phyloP scores from a whole-genome alignment of 2,113 vertebrate species.

The Epinephelus fuscoguttatus region DNA sequence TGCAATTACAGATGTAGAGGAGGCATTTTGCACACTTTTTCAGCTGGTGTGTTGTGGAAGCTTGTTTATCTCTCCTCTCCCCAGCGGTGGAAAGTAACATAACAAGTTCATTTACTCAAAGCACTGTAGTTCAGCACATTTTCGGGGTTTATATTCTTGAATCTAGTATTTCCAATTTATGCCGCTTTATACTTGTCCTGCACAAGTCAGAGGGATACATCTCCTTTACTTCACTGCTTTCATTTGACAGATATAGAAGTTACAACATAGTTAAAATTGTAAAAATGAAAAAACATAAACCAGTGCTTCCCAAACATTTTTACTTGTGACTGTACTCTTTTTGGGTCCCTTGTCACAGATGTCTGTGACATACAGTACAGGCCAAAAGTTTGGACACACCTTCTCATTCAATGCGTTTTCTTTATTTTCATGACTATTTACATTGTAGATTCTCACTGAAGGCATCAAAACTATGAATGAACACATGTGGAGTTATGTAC shows the following conservation, averaged over 20 bases:
- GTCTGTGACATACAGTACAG: no score
- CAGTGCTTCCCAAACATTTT: neutral
- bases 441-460: no score
- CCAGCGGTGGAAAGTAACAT: constrained; percentile 19
- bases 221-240: no score
- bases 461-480: no score
- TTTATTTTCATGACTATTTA: no score
- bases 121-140: neutral
- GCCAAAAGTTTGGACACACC: no score
- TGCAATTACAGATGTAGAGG: constrained; percentile 81
- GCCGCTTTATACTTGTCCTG: neutral
- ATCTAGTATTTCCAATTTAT: neutral
- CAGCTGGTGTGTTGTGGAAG: constrained; percentile 41
- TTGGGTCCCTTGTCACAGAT: no score
- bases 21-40: constrained; percentile 73
- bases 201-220: neutral
- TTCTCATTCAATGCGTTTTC: no score
- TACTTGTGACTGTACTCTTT: no score
- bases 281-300: neutral
- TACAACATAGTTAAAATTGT: no score
- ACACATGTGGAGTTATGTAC: no score
- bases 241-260: no score
- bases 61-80: constrained; percentile 40
- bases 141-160: neutral
- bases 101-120: constrained; percentile 13